Evolutionary conservation across 2,797 vertebrate species (phyloP).

Genomic region (Lutjanus argentimaculatus): DNA sequence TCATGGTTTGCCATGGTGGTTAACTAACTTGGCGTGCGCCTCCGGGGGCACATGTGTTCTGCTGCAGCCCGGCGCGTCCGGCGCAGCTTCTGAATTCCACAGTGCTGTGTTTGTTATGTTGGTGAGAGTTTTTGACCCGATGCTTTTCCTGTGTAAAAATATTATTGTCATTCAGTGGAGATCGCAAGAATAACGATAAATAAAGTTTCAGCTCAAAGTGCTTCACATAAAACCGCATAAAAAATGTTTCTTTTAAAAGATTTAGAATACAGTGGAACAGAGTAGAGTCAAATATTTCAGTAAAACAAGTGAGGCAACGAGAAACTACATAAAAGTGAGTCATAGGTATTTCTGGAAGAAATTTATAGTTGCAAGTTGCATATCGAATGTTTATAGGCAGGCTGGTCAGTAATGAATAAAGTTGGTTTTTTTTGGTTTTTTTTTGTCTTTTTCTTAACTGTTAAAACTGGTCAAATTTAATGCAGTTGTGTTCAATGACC

Average conservation of each 20-base stretch:
- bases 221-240: background rate
- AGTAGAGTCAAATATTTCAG: background rate
- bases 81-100: slow-evolving; percentile 16
- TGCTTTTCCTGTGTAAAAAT: background rate
- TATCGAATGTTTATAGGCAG: background rate
- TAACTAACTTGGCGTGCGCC: slow-evolving; percentile 46
- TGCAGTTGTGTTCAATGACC: background rate
- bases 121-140: background rate
- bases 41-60: slow-evolving; percentile 25
- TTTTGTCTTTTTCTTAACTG: background rate
- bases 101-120: background rate
- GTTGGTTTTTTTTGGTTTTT: background rate
- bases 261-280: background rate
- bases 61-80: slow-evolving; percentile 5
- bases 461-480: background rate
- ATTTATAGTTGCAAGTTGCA: background rate
- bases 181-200: too few relatives aligned
- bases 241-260: background rate
- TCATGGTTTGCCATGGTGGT: slow-evolving; percentile 56
- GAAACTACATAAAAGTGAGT: background rate
- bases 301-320: background rate
- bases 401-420: background rate
- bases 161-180: background rate
- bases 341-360: background rate
- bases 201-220: background rate